Conservation (phyloP, 2,888 invertebrate genomes). For the Erebia epiphron region DNA sequence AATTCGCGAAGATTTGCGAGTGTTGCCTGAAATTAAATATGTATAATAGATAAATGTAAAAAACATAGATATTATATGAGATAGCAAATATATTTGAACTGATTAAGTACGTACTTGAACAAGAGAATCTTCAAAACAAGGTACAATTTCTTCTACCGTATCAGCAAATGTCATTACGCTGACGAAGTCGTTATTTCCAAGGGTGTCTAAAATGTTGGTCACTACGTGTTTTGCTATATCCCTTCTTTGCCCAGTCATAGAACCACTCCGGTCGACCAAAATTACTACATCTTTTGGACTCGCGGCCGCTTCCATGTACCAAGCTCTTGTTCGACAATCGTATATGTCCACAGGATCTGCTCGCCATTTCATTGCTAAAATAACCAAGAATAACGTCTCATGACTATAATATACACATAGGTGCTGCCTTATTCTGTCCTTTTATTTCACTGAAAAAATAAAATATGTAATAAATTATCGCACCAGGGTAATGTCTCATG, state of each 20-base stretch:
- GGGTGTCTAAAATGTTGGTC: slow-evolving; percentile 95
- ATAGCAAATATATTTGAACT: background rate
- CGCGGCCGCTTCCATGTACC: slow-evolving; percentile 99
- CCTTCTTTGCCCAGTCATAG: slow-evolving; percentile 93
- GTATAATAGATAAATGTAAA: background rate
- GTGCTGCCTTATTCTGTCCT: no score
- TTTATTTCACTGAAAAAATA: background rate
- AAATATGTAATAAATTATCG: slow-evolving; percentile 27
- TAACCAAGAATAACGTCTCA: background rate
- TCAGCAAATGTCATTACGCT: slow-evolving; percentile 97
- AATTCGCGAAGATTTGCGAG: slow-evolving; percentile 92
- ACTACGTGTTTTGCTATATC: slow-evolving; percentile 96
- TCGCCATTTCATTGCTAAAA: slow-evolving; percentile 88
- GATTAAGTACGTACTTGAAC: slow-evolving; percentile 88
- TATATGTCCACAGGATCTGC: slow-evolving; percentile 94
- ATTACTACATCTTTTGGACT: slow-evolving; percentile 97
- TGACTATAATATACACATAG: background rate
- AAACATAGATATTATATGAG: background rate
- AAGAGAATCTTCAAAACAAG: slow-evolving; percentile 94
- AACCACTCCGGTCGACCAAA: slow-evolving; percentile 94
- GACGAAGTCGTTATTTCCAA: slow-evolving; percentile 98
- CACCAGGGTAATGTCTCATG: slow-evolving; percentile 97
- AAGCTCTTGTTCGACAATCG: slow-evolving; percentile 96
- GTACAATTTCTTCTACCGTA: slow-evolving; percentile 90
- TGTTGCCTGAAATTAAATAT: slow-evolving; percentile 86